phyloP scores from a whole-genome alignment of 1,140 invertebrate genomes.

The Aphis gossypii region DNA sequence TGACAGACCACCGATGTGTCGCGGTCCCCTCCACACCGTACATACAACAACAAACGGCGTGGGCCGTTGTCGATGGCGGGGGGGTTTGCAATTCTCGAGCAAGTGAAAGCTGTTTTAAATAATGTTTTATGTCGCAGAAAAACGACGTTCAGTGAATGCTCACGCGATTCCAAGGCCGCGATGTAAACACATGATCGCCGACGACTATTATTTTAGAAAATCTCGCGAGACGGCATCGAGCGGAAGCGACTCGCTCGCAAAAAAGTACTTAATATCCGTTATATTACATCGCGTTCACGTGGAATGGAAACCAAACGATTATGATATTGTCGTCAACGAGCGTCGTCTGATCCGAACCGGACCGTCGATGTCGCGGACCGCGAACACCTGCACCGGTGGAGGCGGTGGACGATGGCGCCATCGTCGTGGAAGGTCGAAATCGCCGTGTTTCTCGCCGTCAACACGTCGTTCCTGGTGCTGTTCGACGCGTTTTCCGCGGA shows the following conservation, averaged over 20 bases:
- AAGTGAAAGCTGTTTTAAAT: constrained; percentile 15
- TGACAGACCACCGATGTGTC: not conserved
- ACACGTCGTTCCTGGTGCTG: not conserved
- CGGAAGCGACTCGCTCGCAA: not conserved
- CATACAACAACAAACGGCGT: not conserved
- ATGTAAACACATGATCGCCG: not conserved
- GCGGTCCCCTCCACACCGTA: not conserved
- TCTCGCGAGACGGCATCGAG: not conserved
- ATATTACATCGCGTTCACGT: not conserved
- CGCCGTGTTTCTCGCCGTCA: not conserved
- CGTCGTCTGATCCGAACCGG: too few species aligned
- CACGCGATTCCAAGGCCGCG: not conserved
- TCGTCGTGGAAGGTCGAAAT: not conserved
- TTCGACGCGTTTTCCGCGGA: not conserved
- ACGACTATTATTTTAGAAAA: not conserved
- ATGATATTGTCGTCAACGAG: not conserved
- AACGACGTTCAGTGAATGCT: not conserved
- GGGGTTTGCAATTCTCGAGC: not conserved
- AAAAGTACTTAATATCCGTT: not conserved
- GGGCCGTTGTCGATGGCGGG: not conserved
- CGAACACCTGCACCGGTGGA: not conserved
- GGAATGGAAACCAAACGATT: not conserved
- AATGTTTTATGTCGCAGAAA: not conserved
- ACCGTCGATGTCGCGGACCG: not conserved
- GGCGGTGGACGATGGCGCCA: not conserved